A percentile compares a stretch with the other conserved stretches of the same genome.
phyloP scores from a whole-genome alignment of 1,140 invertebrate genomes.

The Microvelia longipes region DNA sequence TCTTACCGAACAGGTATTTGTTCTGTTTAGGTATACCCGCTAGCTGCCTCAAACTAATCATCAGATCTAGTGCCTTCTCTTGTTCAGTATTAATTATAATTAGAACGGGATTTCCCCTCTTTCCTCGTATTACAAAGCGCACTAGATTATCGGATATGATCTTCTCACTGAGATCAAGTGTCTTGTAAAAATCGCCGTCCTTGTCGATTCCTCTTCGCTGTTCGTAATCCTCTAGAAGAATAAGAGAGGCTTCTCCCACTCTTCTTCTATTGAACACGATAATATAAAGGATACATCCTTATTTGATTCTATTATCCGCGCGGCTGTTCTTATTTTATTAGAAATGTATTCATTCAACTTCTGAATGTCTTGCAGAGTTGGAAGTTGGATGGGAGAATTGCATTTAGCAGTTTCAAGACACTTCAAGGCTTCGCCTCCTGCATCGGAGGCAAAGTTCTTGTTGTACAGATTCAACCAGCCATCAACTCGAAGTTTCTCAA shows the following conservation, averaged over 20 bases:
- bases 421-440: too few relatives aligned
- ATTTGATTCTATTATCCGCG: too few relatives aligned
- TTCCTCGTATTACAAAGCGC: background rate
- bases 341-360: too few relatives aligned
- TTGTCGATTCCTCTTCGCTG: background rate
- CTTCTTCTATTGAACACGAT: background rate
- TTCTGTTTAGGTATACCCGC: background rate
- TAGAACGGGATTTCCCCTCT: background rate
- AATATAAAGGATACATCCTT: too few relatives aligned
- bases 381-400: too few relatives aligned
- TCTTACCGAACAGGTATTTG: background rate
- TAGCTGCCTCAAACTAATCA: background rate
- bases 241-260: background rate
- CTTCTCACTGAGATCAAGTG: background rate
- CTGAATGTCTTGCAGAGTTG: too few relatives aligned
- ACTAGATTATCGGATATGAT: background rate
- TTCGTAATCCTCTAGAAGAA: background rate
- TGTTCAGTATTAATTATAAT: background rate
- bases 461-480: too few relatives aligned
- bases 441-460: too few relatives aligned
- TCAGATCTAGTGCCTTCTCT: background rate
- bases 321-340: too few relatives aligned
- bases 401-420: too few relatives aligned
- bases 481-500: too few relatives aligned
- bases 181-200: background rate